These are phyloP conservation scores for Eptatretus atami DNA, from an alignment of 2,797 vertebrate species.

Conservation along the genomic window DNA sequence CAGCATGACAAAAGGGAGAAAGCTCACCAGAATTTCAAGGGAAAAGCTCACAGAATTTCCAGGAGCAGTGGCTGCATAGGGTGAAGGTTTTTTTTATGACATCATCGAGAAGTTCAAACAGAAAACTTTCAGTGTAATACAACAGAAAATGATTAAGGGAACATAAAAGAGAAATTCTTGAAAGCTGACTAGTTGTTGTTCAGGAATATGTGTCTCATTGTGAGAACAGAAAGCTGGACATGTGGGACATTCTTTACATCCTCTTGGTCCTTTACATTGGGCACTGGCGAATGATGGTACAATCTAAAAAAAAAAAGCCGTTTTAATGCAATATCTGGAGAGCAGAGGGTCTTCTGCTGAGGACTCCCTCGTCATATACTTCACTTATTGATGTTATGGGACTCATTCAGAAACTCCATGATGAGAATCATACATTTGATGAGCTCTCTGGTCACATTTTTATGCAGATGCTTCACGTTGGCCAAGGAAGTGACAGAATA, in stretches of 20 bases:
- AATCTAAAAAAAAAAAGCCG: neutral
- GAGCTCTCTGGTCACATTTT: neutral
- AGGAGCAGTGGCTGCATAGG: neutral
- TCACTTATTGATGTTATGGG: neutral
- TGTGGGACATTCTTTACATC: neutral
- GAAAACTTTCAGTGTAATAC: too few species aligned
- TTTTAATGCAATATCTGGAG: neutral
- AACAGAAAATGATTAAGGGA: neutral
- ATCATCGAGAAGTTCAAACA: too few species aligned
- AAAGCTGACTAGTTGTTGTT: neutral
- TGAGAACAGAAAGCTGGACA: constrained; percentile 4
- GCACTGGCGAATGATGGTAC: neutral
- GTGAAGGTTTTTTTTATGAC: too few species aligned
- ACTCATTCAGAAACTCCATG: constrained; percentile 4
- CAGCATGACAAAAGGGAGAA: constrained; percentile 2
- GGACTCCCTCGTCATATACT: neutral
- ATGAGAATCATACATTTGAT: too few species aligned
- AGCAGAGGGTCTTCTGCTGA: neutral
- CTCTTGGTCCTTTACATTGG: neutral
- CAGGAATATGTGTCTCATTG: neutral
- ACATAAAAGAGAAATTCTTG: neutral
- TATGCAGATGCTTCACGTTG: neutral
- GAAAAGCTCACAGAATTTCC: too few species aligned
- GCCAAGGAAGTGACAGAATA: neutral
- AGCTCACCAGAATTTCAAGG: neutral